Evolutionary conservation across 2,888 invertebrate genomes (phyloP).

Genomic region (Agrilus biguttatus): DNA sequence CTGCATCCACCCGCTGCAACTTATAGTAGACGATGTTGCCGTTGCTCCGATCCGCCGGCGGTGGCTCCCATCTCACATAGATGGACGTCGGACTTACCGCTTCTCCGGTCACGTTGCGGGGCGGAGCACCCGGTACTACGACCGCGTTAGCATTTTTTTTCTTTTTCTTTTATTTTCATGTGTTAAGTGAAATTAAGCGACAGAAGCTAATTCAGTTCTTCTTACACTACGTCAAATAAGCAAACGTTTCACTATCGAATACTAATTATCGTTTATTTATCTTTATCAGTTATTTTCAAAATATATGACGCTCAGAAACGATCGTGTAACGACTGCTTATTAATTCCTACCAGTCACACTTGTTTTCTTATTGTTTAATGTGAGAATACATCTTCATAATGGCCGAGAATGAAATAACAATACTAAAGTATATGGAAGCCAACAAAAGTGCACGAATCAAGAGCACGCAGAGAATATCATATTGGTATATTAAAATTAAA

Average conservation of each 20-base stretch:
- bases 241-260: too few species aligned
- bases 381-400: too few species aligned
- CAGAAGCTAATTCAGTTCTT: background rate
- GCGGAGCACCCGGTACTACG: constrained; percentile 91
- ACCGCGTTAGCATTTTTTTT: constrained; percentile 21
- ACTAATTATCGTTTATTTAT: too few species aligned
- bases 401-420: too few species aligned
- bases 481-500: background rate
- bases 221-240: background rate
- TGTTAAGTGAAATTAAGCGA: background rate
- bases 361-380: too few species aligned
- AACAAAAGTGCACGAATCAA: constrained; percentile 14
- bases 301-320: too few species aligned
- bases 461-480: too few species aligned
- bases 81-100: constrained; percentile 82
- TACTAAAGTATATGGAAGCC: too few species aligned
- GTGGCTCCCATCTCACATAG: constrained; percentile 84
- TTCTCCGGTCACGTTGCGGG: constrained; percentile 81
- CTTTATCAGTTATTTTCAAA: too few species aligned
- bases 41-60: constrained; percentile 79
- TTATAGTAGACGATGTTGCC: constrained; percentile 92
- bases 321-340: too few species aligned
- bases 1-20: constrained; percentile 77
- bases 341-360: too few species aligned
- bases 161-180: background rate